Evolutionary conservation across 2,113 vertebrate species (phyloP), one percentile per base, ranked within the genome.

Genomic region (Charadrius vociferus): DNA sequence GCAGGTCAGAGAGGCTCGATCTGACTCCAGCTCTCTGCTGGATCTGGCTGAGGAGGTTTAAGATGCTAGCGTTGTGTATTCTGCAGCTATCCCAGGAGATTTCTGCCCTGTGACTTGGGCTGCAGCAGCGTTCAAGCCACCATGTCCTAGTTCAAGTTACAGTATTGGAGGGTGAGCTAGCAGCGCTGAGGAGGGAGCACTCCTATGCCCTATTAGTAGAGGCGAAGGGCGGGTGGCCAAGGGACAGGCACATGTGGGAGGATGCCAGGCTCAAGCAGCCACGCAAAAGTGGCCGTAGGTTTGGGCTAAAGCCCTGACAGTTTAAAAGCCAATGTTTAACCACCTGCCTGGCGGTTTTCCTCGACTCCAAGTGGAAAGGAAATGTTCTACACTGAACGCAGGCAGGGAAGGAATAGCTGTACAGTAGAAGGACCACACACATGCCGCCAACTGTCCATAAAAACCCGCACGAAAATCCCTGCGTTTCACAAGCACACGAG

Each of bases 361-460:
- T 93, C 2, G 0, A 6, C 77, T 74, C 58, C 3, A 6, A 68
- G 79, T 0, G 1, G 81, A 94, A 94, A 43, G 55, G 90, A 95
- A 89, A 58, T n/a, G 30, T 39, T 92, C 72, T 36, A 73, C 47
- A 1, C 39, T 26, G 70, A 91, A 52, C 0, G 0, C 93, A 32
- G 63, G 59, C 81, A 29, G 81, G n/a, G 81, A 75, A n/a, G 53
- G 66, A 82, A 73, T 79, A 83, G 67, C 63, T 66, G 32, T 73
- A 36, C 68, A 5, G 14, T 27, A n/a, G 56, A 62, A 75, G 66
- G 96, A 95, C 89, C 89, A 97, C 95, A 96, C 87, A 80, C 94
- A 77, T 47, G 84, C 90, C 78, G 90, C 84, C 72, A 61, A 90
- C 82, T 92, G 75, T 94, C 92, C 78, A 18, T 77, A 83, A 91